These are phyloP conservation scores for Erpetoichthys calabaricus DNA, from an alignment of 2,797 vertebrate genomes.

Conservation along the genomic window DNA sequence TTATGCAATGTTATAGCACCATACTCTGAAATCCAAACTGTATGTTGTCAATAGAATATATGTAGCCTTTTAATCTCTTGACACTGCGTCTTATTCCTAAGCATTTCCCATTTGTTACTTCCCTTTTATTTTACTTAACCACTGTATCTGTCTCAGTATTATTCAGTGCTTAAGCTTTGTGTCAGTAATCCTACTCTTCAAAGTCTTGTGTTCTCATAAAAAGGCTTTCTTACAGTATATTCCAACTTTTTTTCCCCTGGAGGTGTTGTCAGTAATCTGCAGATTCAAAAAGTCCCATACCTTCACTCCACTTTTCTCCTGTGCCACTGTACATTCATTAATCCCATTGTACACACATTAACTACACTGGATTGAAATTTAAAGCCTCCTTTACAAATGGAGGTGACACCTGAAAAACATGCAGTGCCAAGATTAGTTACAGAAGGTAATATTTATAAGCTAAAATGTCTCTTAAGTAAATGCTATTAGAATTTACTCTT, in stretches of 20 bases:
- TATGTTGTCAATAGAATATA: no score
- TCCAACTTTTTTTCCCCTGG: not conserved
- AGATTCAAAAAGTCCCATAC: not conserved
- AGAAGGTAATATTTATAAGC: slow-evolving; percentile 1
- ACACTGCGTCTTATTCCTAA: no score
- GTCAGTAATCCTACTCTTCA: not conserved
- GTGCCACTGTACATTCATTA: slow-evolving; percentile 1
- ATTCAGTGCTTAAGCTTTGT: not conserved
- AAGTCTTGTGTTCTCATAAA: not conserved
- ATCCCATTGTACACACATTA: slow-evolving; percentile 4
- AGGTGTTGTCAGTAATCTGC: slow-evolving; percentile 1
- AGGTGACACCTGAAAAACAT: not conserved
- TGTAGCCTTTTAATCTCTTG: no score
- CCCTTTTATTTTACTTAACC: no score
- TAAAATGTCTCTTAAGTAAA: not conserved
- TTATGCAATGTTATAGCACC: no score
- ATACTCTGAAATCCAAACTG: no score
- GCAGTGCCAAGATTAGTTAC: not conserved
- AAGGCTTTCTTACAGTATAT: not conserved
- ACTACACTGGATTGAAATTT: not conserved
- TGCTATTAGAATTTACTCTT: not conserved
- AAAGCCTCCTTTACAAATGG: not conserved
- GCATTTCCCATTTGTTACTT: no score
- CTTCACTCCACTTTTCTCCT: not conserved
- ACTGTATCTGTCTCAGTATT: not conserved